Evolutionary conservation across 2,888 invertebrate species (phyloP).

Genomic region (Lapara coniferarum): DNA sequence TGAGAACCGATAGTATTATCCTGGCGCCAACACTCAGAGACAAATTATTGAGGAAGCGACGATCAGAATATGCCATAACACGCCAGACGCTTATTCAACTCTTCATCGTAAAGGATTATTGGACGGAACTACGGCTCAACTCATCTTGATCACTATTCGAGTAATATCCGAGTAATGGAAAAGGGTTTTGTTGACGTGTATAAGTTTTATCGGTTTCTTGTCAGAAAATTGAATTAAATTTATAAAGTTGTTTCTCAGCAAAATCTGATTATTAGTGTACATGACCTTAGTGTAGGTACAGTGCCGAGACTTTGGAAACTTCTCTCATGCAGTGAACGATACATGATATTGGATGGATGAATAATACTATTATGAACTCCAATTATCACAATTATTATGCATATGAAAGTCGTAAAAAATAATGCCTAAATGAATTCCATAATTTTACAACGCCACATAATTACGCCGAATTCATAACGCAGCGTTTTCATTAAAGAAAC

Average conservation of each 20-base stretch:
- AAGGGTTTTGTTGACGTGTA: neutral
- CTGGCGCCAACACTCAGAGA: constrained; percentile 45
- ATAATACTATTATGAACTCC: neutral
- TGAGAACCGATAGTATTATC: constrained; percentile 43
- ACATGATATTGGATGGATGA: no score
- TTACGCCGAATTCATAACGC: neutral
- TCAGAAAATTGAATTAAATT: neutral
- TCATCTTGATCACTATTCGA: constrained; percentile 15
- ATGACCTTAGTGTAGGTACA: no score
- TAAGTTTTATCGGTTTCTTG: neutral
- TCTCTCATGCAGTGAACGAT: no score
- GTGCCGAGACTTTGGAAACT: no score
- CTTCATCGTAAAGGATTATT: constrained; percentile 56
- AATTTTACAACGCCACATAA: constrained; percentile 9
- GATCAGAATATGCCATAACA: constrained; percentile 62
- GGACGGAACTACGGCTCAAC: constrained; percentile 23
- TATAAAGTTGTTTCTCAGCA: neutral
- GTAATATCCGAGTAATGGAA: constrained; percentile 18
- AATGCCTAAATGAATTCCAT: constrained; percentile 6
- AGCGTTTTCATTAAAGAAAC: constrained; percentile 5
- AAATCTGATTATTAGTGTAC: no score
- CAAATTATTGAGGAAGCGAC: constrained; percentile 64
- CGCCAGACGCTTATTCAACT: constrained; percentile 60
- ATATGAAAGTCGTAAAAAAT: neutral
- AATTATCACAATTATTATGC: neutral